A percentile compares a stretch with the other conserved stretches of the same genome.
Conservation (phyloP, 2,797 vertebrate genomes). For the Alectoris magna region DNA sequence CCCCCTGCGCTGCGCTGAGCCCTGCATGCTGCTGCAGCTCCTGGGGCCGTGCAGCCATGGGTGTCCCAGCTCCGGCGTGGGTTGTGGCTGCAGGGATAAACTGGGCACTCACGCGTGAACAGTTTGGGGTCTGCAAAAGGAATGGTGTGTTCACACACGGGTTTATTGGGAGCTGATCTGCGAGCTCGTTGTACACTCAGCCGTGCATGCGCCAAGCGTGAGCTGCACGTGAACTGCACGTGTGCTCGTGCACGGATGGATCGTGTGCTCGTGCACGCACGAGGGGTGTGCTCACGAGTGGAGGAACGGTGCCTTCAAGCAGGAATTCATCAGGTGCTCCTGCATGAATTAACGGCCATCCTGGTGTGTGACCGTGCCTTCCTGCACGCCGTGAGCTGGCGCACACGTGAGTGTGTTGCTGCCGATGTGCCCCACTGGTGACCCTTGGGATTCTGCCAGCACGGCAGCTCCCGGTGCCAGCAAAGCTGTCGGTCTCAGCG, state of each 20-base stretch:
- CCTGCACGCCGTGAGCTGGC: not conserved
- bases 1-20: too few species aligned
- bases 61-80: not conserved
- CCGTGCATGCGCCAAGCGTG: not conserved
- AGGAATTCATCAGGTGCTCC: not conserved
- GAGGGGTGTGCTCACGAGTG: not conserved
- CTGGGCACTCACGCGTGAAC: not conserved
- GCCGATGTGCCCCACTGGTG: rapidly evolving
- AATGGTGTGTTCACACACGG: not conserved
- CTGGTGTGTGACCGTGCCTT: rapidly evolving
- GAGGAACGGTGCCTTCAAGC: not conserved
- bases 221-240: rapidly evolving
- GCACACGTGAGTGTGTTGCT: not conserved
- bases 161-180: not conserved
- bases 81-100: not conserved
- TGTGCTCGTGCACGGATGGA: not conserved
- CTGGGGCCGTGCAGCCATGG: rapidly evolving
- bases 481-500: too few species aligned
- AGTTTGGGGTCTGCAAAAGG: not conserved
- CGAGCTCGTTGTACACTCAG: rapidly evolving
- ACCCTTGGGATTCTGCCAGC: not conserved
- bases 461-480: not conserved
- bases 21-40: not conserved
- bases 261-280: not conserved
- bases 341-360: not conserved